A percentile compares a stretch with the other conserved stretches of the same genome.
These are phyloP conservation scores for Monopterus albus DNA, from an alignment of 2,113 vertebrate genomes.

Conservation along the genomic window DNA sequence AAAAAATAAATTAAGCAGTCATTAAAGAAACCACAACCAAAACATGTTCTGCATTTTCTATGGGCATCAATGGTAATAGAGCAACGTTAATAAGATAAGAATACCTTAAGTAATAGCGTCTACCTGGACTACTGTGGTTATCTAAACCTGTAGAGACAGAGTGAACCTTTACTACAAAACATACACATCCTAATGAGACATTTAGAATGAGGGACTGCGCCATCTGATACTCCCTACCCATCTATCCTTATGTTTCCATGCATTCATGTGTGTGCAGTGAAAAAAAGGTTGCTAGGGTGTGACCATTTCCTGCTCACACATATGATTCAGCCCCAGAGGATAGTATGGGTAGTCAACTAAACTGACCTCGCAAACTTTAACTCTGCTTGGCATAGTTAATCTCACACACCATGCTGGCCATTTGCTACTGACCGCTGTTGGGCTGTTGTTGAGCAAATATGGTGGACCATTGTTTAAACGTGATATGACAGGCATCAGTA, in stretches of 20 bases:
- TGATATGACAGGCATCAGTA: too few species aligned
- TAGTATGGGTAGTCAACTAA: slow-evolving; percentile 1
- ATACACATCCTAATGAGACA: slow-evolving; percentile 50
- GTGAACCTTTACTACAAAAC: slow-evolving; percentile 50
- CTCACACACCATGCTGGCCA: slow-evolving; percentile 17
- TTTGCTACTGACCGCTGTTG: slow-evolving; percentile 3
- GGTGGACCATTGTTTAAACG: too few species aligned
- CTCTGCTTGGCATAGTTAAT: slow-evolving; percentile 39
- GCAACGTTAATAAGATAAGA: too few species aligned
- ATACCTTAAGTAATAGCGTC: neutral
- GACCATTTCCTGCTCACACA: slow-evolving; percentile 32
- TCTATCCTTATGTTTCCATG: slow-evolving; percentile 14
- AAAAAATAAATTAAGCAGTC: too few species aligned
- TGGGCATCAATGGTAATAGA: neutral
- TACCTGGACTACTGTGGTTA: slow-evolving; percentile 21
- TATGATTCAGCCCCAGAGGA: neutral
- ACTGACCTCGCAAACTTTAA: too few species aligned
- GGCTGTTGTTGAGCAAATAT: too few species aligned
- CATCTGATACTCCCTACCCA: slow-evolving; percentile 48
- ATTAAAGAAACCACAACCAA: neutral
- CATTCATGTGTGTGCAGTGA: slow-evolving; percentile 23
- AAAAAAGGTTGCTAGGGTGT: slow-evolving; percentile 31
- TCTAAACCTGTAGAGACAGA: slow-evolving; percentile 43
- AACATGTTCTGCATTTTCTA: too few species aligned
- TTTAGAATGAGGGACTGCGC: slow-evolving; percentile 26